Evolutionary conservation across 2,888 invertebrate genomes (phyloP), one percentile per base, ranked within the genome.

Genomic region (Linyphia triangularis): DNA sequence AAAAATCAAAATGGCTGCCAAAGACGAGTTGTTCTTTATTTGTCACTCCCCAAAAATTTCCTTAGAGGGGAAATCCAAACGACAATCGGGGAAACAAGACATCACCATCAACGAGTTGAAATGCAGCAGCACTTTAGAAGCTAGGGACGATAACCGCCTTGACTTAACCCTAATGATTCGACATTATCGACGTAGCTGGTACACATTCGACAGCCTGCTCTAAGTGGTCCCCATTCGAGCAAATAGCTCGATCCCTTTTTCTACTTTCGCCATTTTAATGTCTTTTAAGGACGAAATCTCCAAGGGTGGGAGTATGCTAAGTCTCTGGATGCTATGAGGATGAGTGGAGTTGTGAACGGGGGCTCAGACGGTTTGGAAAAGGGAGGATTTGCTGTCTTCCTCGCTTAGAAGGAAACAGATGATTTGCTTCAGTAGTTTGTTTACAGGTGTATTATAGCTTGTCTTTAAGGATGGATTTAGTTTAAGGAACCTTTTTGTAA

Each of bases 161-260:
- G 85, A 85, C 85, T 85, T 85, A 85, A 85, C 77, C 77, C 69
- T 85, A 85, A 85, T 85, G 85, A 77, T 85, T 67, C 61, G 61
- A 70, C 85, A 85, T 85, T 85, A 85, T 78, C 85, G 85, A 77
- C 77, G 84, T 75, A 67, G 24, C 81, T n/a, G 9, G 30, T n/a
- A n/a, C 24, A 30, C 33, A 65, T 9, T 22, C 75, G 57, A 67
- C 84, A 84, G 63, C 84, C 57, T 22, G 33, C 33, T 61, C 51
- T 84, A 84, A 84, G 84, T 84, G 84, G 75, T 84, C 73, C 51
- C 79, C 75, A 75, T 84, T 84, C 65, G 19, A 26, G 28, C 65
- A 84, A 75, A 84, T 75, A 84, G 84, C 84, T 79, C n/a, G 16
- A 43, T 63, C 67, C 24, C 43, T 24, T 19, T 30, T 65, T 65